Percentiles rank a stretch among this genome's conserved stretches.
Conservation (phyloP, 2,797 vertebrate species). For the Percopsis omiscomaycus region DNA sequence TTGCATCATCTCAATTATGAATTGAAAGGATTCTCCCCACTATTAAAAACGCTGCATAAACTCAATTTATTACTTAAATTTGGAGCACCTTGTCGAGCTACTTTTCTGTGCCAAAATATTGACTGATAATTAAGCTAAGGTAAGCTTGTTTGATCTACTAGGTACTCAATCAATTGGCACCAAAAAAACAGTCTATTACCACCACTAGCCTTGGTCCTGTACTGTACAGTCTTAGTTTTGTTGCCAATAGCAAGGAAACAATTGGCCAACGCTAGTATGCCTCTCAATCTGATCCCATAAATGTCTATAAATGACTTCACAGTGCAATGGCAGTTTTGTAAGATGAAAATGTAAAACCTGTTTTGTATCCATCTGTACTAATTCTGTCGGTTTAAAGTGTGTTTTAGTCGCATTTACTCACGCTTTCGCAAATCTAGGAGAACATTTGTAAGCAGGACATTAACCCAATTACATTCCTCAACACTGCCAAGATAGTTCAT, state of each 20-base stretch:
- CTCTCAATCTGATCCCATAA: constrained; percentile 11
- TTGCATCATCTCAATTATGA: constrained; percentile 6
- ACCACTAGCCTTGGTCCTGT: no score
- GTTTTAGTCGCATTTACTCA: constrained; percentile 1
- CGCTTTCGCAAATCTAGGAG: constrained; percentile 4
- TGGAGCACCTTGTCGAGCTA: constrained; percentile 2
- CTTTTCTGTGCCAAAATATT: neutral
- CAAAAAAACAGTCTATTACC: neutral
- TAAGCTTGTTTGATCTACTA: no score
- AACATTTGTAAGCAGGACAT: constrained; percentile 41
- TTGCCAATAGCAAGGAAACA: neutral
- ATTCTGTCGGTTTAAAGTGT: constrained; percentile 13
- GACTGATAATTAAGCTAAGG: neutral
- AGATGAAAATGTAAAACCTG: constrained; percentile 59
- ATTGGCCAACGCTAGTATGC: constrained; percentile 2
- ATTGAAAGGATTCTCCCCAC: constrained; percentile 1
- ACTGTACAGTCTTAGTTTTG: constrained; percentile 7
- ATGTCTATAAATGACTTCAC: constrained; percentile 57
- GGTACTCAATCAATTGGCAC: no score
- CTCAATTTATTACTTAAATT: constrained; percentile 1
- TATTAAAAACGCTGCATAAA: neutral
- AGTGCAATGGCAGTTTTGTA: constrained; percentile 71
- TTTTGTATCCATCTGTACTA: constrained; percentile 37
- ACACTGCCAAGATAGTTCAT: neutral
- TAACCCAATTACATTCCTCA: constrained; percentile 2